Base-by-base conservation (phyloP, 92 coral and sea anemone species). In the Phenganax stokvisi region DNA sequence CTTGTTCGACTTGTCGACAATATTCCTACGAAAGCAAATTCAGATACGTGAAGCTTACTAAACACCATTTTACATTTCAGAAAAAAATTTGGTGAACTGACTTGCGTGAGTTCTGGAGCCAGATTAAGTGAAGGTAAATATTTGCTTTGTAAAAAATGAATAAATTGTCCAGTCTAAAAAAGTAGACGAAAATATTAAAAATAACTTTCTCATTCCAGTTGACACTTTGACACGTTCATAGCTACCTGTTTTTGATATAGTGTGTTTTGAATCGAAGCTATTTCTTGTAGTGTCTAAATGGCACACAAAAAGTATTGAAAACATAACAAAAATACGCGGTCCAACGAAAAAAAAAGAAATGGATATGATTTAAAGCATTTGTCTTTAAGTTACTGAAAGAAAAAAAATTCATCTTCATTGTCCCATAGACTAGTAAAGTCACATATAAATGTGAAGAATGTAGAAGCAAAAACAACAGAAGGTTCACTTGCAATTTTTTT, bases 231-330 rank as follows among this genome's bases (percentile, higher is more conserved):
- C 12, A 30, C 3, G 7, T 69, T 12, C 51, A n/a, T 17, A 80
- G 57, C 66, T 64, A 91, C 97, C 90, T 93, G 94, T 80, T 91
- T 94, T 85, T 91, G 94, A n/a, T 92, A 82, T 84, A 94, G 88
- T 54, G 69, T 86, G 84, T 92, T 94, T 56, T 94, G 97, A 17
- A 93, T 92, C 10, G 84, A 85, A 51, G 91, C 92, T 29, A 94
- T 94, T 67, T 94, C 98, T 67, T 94, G 98, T 79, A 94, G 82
- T 30, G 97, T 91, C 98, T 91, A 74, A 12, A 74, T 25, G 56
- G 20, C 7, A 71, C 30, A 70, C 12, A 51, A 56, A 13, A 17
- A 16, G 8, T 28, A 83, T 60, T 30, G 47, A 5, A 3, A 17
- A 12, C 15, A 10, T 74, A 16, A 15, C 51, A 74, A 20, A 51